Evolutionary conservation across 2,113 vertebrate species (phyloP).

Genomic region (Gambusia affinis): DNA sequence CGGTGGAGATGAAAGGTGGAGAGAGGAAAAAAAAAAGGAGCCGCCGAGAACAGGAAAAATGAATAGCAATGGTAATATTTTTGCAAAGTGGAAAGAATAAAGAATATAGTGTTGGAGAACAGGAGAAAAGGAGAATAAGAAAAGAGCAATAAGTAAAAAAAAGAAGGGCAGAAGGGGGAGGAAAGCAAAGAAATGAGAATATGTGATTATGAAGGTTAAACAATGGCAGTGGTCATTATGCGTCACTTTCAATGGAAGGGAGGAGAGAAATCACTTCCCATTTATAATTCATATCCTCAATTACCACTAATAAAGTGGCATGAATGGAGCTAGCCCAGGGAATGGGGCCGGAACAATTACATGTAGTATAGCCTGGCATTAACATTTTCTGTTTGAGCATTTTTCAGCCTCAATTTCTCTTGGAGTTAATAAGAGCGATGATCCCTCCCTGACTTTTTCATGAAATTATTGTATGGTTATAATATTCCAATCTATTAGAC

Average conservation of each 20-base stretch:
- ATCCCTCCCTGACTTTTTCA: conserved; percentile 99
- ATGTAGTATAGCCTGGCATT: conserved; percentile 94
- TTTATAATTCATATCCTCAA: conserved; percentile 99
- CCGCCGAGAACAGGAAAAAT: background rate
- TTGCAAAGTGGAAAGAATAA: conserved; percentile 54
- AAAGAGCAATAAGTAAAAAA: conserved; percentile 30
- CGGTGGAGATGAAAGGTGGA: background rate
- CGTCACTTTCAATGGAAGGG: conserved; percentile 93
- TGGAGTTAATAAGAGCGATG: conserved; percentile 99
- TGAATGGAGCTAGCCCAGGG: conserved; percentile 87
- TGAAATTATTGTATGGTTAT: conserved; percentile 99
- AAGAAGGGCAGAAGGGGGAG: conserved; percentile 31
- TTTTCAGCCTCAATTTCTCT: conserved; percentile 98
- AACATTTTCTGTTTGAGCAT: conserved; percentile 99
- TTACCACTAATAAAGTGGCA: conserved; percentile 99
- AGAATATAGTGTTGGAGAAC: conserved; percentile 77
- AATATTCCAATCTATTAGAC: conserved; percentile 99
- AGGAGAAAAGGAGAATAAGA: conserved; percentile 26
- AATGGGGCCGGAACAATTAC: conserved; percentile 96
- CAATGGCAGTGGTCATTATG: conserved; percentile 93
- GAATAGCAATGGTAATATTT: background rate
- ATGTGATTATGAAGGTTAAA: conserved; percentile 92
- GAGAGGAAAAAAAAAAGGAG: conserved; percentile 33
- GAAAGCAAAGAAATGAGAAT: conserved; percentile 80
- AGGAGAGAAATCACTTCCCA: conserved; percentile 80